Evolutionary conservation across 2,888 invertebrate genomes (phyloP), one percentile per base, ranked within the genome.

Genomic region (Oscheius sp.): DNA sequence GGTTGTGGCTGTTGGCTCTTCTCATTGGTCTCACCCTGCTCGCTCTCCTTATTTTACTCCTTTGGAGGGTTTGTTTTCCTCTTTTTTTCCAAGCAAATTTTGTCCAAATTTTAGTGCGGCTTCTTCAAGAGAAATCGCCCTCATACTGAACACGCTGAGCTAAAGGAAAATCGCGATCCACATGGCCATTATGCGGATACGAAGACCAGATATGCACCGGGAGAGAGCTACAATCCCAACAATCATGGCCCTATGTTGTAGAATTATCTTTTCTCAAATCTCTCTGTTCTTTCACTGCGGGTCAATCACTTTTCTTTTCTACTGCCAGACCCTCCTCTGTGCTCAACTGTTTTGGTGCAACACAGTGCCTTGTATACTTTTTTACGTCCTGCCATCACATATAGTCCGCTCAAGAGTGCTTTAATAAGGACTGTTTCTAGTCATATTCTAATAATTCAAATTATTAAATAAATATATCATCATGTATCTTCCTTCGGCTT

Each of bases 71-170:
- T 33, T 72, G 78, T 71, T 64, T 27, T 34, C 12, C 29, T 5
- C 6, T 8, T 39, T 20, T 39, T 27, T 12, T 58, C 27, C 27
- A 10, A 65, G 20, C 45, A 39, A 42, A 12, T 48, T 8, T 4
- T 33, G 25, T 17, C 20, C 31, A 23, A n/a, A 29, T 72, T 84
- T 75, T 72, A 86, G 85, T 81, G 82, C 65, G 86, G 86, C 25
- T 86, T 86, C 83, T 86, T 86, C 82, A 86, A 86, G 68, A 81
- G 86, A 15, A 82, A 85, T 29, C 83, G 86, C 29, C 86, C 86
- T 20, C 85, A 81, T 39, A 75, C 79, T 23, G 83, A 82, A 64
- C 80, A 85, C 37, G 84, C 84, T 3, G 75, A 82, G 45, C 65
- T 69, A 25, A 65, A 74, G 33, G 76, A 73, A 31, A 71, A 79